Base-by-base conservation (phyloP, 2,113 vertebrate species). In the Anarrhichthys ocellatus region DNA sequence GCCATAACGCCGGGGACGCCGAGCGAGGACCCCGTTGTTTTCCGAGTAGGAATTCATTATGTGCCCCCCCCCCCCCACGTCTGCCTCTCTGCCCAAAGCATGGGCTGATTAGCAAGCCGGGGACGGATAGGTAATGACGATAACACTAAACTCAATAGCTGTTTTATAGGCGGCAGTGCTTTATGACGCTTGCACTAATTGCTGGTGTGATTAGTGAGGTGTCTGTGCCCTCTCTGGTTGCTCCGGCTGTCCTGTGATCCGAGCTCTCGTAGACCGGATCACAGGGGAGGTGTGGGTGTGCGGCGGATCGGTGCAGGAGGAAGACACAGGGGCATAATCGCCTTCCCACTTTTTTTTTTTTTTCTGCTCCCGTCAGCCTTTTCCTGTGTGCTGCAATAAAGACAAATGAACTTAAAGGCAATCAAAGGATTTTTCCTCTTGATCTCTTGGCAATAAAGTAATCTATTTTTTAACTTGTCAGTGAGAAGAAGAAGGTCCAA, bases 191-290 rank as follows among this genome's bases (percentile, higher is more conserved):
- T 84, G 83, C 83, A 27, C 92, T 94, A 94, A 94, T 94, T 92
- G 91, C 91, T 40, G 89, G 83, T 87, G 92, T 94, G 94, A 94
- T 94, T 95, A 92, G 92, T 92, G 90, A 91, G 89, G 87, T 87
- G 90, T 85, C 81, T 68, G 84, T 83, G 91, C 83, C 84, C 84
- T 89, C 82, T 79, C 71, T 63, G 79, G 82, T 68, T 61, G 72
- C 86, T 85, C 52, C 20, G 80, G 77, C 73, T 87, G 87, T 88
- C 84, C 87, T 86, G 81, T 90, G 89, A 80, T 79, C 91, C 7
- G 80, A 89, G 84, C 84, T 88, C 79, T 46, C n/a, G 78, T 87
- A 80, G 84, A 81, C 59, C 3, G 0, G 67, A 73, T 81, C 78
- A 58, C 52, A 38, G 83, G 87, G 77, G 85, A 78, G 66, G 80